phyloP scores from a whole-genome alignment of 2,888 invertebrate genomes.

The Microplitis deprimator region DNA sequence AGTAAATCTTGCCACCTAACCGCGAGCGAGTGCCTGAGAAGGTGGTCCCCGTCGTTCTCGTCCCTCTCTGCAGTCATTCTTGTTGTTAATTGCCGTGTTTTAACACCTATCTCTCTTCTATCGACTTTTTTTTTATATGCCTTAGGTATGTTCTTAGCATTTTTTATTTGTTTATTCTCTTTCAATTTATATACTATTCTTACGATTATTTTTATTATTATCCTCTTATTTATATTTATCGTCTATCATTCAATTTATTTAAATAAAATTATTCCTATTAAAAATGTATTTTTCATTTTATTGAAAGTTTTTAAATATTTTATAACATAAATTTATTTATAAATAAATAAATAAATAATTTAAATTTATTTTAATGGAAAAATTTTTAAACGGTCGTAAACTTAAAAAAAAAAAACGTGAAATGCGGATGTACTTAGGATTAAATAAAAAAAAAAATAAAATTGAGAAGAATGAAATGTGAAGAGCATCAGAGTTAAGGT shows the following conservation, averaged over 20 bases:
- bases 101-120: slow-evolving; percentile 66
- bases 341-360: too few species aligned
- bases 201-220: background rate
- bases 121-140: background rate
- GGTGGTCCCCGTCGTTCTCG: slow-evolving; percentile 63
- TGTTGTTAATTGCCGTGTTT: slow-evolving; percentile 71
- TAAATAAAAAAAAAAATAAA: slow-evolving; percentile 20
- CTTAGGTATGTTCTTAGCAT: background rate
- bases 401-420: slow-evolving; percentile 14
- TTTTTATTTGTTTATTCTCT: background rate
- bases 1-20: slow-evolving; percentile 70
- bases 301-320: too few species aligned
- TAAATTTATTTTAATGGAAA: too few species aligned
- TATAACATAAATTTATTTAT: too few species aligned
- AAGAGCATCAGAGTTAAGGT: slow-evolving; percentile 44
- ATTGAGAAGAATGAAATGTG: slow-evolving; percentile 38
- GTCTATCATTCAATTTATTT: background rate
- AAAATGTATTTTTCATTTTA: background rate
- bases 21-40: slow-evolving; percentile 41
- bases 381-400: slow-evolving; percentile 28
- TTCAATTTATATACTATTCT: background rate
- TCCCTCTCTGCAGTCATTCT: slow-evolving; percentile 56
- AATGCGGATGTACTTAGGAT: too few species aligned
- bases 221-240: too few species aligned
- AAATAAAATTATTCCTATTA: background rate